Base-by-base conservation (phyloP, 2,888 invertebrate species). In the Pachliopta kotzebuea region DNA sequence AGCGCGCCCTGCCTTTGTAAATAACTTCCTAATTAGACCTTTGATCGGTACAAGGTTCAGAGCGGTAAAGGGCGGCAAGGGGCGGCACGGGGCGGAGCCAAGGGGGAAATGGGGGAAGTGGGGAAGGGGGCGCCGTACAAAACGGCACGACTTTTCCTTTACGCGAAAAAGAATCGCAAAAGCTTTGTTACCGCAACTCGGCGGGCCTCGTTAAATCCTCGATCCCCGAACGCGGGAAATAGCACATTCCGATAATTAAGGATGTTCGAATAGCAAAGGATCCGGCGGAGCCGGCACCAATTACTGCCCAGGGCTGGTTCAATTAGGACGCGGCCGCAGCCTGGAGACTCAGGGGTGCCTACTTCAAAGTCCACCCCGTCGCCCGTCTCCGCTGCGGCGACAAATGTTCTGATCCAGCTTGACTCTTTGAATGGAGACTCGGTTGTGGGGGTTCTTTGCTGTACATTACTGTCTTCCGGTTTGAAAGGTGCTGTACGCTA, bases 221-320 rank as follows among this genome's bases (percentile, higher is more conserved):
- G 56, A 59, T 66, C 56, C 58, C 58, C 42, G 42, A 65, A 65
- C 62, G 60, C 60, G 59, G 31, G 52, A 66, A 68, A 71, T 59
- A 62, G 66, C 52, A 62, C 62, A 66, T 66, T 67, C 67, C 68
- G 65, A 70, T 71, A 70, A 70, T 71, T 68, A 70, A 66, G 67
- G 53, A 45, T 49, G 68, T 63, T 67, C 56, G 65, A 60, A 60
- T 65, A 57, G 66, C 61, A 62, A 67, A 67, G 69, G 69, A 67
- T 68, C 68, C 59, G 56, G 61, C 60, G 57, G 54, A 55, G 52
- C 56, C 67, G 59, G 66, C 64, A 68, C 69, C 70, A 71, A 71
- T 73, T 73, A 73, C 68, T 60, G 66, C 57, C 23, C 67, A 66
- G 49, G 72, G 67, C 68, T 69, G 67, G 70, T 71, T 71, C 72